Evolutionary conservation across 2,113 vertebrate genomes (phyloP).

Genomic region (Hiodon tergisus): DNA sequence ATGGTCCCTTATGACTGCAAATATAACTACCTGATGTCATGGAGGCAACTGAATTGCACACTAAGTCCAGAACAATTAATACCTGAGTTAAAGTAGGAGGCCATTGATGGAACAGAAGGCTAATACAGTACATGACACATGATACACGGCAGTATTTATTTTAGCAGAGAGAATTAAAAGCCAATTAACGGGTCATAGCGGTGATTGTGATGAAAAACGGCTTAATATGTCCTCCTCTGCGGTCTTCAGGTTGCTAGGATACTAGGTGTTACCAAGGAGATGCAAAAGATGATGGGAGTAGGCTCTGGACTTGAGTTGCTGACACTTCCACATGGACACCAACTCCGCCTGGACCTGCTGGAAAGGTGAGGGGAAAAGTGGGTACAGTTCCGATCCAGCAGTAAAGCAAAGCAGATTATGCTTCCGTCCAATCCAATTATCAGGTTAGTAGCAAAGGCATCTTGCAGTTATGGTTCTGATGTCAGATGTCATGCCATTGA

Average conservation of each 20-base stretch:
- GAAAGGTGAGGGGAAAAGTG: slow-evolving; percentile 72
- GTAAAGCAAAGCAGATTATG: not conserved
- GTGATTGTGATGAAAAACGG: slow-evolving; percentile 4
- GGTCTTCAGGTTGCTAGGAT: slow-evolving; percentile 87
- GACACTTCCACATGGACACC: slow-evolving; percentile 93
- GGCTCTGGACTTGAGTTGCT: slow-evolving; percentile 91
- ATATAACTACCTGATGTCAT: not conserved
- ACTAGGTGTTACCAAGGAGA: slow-evolving; percentile 82
- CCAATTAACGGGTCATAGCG: slow-evolving; percentile 25
- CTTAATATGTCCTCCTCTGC: slow-evolving; percentile 21
- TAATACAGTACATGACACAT: slow-evolving; percentile 13
- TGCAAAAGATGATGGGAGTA: slow-evolving; percentile 94
- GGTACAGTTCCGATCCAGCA: not conserved
- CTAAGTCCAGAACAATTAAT: slow-evolving; percentile 15
- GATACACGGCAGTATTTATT: slow-evolving; percentile 21
- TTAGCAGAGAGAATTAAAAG: slow-evolving; percentile 24
- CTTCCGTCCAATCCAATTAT: not conserved
- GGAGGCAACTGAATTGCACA: not conserved
- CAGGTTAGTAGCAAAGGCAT: not conserved
- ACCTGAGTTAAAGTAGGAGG: not conserved
- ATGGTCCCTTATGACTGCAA: not conserved
- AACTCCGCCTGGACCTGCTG: slow-evolving; percentile 89
- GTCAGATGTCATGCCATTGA: too few species aligned
- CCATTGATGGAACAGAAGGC: not conserved
- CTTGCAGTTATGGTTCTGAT: too few species aligned